Evolutionary conservation across 2,888 invertebrate genomes (phyloP).

Genomic region (Malachius bipustulatus): DNA sequence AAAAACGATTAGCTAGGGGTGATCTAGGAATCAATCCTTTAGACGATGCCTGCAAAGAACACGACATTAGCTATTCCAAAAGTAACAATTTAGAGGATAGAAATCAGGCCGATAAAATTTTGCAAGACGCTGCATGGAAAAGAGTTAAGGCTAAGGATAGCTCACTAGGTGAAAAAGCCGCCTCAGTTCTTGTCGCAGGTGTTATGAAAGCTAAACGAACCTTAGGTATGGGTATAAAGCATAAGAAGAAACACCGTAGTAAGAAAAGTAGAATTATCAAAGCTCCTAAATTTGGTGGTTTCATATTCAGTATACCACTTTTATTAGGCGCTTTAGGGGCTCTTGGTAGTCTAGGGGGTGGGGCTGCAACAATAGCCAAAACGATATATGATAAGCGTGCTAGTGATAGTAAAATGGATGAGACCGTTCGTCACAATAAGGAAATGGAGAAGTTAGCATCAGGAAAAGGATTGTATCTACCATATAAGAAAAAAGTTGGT

Average conservation of each 20-base stretch:
- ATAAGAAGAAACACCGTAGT: constrained; percentile 2
- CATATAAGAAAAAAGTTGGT: too few species aligned
- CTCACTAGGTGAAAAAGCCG: constrained; percentile 25
- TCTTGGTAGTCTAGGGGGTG: neutral
- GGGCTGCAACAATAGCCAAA: constrained; percentile 1
- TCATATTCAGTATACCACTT: too few species aligned
- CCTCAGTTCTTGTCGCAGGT: constrained; percentile 23
- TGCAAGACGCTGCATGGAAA: constrained; percentile 20
- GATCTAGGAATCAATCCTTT: constrained; percentile 28
- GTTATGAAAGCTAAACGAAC: constrained; percentile 27
- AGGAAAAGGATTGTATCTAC: too few species aligned
- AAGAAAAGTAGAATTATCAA: constrained; percentile 6
- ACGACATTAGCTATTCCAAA: constrained; percentile 27
- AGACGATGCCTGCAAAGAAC: constrained; percentile 27
- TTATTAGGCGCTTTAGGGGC: neutral
- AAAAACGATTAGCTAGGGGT: constrained; percentile 23
- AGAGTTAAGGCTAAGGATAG: constrained; percentile 24
- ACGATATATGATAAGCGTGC: too few species aligned
- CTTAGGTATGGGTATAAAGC: constrained; percentile 22
- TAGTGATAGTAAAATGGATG: too few species aligned
- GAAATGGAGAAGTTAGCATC: too few species aligned
- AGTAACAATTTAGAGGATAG: constrained; percentile 7
- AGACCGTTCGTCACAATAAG: too few species aligned
- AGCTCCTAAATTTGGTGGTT: neutral
- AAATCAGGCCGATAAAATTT: constrained; percentile 9